These are phyloP conservation scores for Pheosia tremula DNA, from an alignment of 2,888 invertebrate species.

Conservation along the genomic window DNA sequence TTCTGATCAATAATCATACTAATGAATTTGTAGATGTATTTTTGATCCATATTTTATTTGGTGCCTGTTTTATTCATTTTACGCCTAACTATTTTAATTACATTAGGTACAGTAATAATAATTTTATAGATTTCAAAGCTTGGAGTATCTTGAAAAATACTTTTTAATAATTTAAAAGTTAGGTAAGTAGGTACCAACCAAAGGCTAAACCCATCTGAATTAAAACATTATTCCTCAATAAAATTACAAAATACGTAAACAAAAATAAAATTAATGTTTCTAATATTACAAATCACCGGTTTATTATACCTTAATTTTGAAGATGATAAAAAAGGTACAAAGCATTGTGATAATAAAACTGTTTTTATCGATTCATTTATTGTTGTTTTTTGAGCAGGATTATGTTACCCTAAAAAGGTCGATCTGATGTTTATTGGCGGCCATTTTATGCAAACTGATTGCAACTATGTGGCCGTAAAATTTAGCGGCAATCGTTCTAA, in stretches of 20 bases:
- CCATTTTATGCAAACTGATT: constrained; percentile 5
- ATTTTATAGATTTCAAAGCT: no score
- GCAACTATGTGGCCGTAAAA: neutral
- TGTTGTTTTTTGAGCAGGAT: neutral
- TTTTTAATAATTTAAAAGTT: no score
- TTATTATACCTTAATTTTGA: neutral
- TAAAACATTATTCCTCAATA: neutral
- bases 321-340: constrained; percentile 2
- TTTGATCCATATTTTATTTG: no score
- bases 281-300: neutral
- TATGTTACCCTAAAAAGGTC: constrained; percentile 1
- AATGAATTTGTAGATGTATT: no score
- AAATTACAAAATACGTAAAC: neutral
- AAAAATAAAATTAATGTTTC: neutral
- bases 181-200: no score
- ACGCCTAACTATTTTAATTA: no score
- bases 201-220: neutral
- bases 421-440: neutral
- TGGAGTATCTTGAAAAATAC: no score
- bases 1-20: neutral
- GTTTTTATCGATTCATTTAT: neutral
- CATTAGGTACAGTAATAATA: no score
- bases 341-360: neutral
- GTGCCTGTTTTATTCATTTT: no score
- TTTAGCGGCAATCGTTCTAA: constrained; percentile 9